Conservation (phyloP, 2,888 invertebrate genomes). For the Metopia argyrocephala region DNA sequence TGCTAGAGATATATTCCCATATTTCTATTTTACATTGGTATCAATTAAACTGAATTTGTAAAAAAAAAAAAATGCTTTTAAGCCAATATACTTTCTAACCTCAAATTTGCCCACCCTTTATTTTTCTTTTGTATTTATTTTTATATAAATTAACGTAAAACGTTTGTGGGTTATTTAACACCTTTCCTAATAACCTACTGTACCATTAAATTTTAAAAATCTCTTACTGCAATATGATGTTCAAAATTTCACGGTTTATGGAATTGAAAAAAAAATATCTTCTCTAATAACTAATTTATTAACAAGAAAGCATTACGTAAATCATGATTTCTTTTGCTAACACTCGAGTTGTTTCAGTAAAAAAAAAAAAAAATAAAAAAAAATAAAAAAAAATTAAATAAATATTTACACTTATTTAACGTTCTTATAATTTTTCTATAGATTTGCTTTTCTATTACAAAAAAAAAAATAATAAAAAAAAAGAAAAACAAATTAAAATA, state of each 20-base stretch:
- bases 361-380: no score
- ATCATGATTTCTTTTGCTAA: constrained; percentile 6
- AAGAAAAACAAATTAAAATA: constrained; percentile 63
- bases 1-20: no score
- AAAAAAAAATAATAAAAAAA: background rate
- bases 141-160: no score
- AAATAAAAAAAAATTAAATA: constrained; percentile 25
- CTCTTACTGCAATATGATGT: constrained; percentile 1
- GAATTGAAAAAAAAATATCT: background rate
- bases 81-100: no score
- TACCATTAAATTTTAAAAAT: background rate
- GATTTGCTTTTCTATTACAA: constrained; percentile 6
- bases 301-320: constrained; percentile 42
- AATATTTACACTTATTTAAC: constrained; percentile 41
- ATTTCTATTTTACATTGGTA: no score
- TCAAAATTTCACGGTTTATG: constrained; percentile 32
- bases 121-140: no score
- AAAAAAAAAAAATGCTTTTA: no score
- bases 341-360: no score
- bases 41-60: no score
- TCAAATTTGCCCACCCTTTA: no score
- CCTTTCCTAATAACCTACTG: background rate
- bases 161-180: no score
- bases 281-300: constrained; percentile 49
- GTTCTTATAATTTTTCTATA: constrained; percentile 24